phyloP scores from a whole-genome alignment of 2,797 vertebrate genomes.

The Peromyscus melanophrys region DNA sequence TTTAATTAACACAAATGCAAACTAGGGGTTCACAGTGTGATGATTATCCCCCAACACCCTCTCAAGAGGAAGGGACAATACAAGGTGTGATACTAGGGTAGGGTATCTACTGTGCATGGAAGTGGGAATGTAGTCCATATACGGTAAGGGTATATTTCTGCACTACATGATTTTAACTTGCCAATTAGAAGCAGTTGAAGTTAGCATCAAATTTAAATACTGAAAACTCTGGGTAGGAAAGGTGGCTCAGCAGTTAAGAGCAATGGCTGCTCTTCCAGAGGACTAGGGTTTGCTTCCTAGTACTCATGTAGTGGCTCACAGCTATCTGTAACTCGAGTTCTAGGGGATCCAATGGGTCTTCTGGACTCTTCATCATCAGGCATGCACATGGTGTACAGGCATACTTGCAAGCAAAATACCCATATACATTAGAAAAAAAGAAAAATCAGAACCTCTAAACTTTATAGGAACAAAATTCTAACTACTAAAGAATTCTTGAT shows the following conservation, averaged over 20 bases:
- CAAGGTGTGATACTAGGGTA: neutral
- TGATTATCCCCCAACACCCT: neutral
- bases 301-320: neutral
- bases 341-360: neutral
- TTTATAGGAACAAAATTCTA: slow-evolving; percentile 46
- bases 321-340: neutral
- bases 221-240: neutral
- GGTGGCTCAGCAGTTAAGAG: neutral
- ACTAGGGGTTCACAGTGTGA: neutral
- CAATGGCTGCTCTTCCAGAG: neutral
- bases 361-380: neutral
- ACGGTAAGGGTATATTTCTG: slow-evolving; percentile 6
- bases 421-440: neutral
- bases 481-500: slow-evolving; percentile 13
- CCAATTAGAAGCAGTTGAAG: slow-evolving; percentile 25
- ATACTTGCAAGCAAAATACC: neutral
- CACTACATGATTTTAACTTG: slow-evolving; percentile 7
- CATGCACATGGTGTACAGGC: neutral
- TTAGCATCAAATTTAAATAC: neutral
- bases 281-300: neutral
- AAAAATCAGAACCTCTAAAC: neutral
- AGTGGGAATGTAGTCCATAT: neutral
- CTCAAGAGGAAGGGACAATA: neutral
- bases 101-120: neutral
- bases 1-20: neutral